Evolutionary conservation across 2,797 vertebrate genomes (phyloP), one percentile per base, ranked within the genome.

Genomic region (Nothura maculosa): DNA sequence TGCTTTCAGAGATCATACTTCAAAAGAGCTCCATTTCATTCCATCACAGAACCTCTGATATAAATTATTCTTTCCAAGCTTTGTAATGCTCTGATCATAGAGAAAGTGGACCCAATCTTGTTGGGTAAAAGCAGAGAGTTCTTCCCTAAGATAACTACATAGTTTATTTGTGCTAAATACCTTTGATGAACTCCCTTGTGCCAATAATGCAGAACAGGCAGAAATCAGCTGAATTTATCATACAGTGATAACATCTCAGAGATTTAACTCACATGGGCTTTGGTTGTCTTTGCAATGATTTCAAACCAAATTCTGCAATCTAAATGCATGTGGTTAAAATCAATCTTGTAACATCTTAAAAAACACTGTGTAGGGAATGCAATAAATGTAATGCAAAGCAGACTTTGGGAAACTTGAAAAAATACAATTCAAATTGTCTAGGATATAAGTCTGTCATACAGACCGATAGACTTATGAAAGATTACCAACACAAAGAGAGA

Each of bases 1-100:
- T 97, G 98, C 98, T 98, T 98, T 98, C 97, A 98, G 98, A 98
- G 97, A 97, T 97, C 97, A 98, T 98, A 98, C 98, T 98, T 98
- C 98, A 98, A 98, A 98, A 98, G 98, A 98, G 97, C 96, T 98
- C 97, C 96, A 98, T 98, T 98, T 98, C 97, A 98, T 98, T 98
- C 97, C 97, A 85, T 98, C 98, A 98, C 97, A 97, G 96, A 97
- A 98, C 93, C 98, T 98, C 98, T 98, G 98, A 98, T 98, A 98
- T 96, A 96, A 98, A 98, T 98, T 98, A 98, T 98, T 97, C 97
- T 97, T 94, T 89, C 86, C 96, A 97, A 93, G 96, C 97, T 97
- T 98, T 98, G 97, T 97, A 96, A 97, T 97, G 94, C 94, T 97
- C 96, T 97, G 97, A 98, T 98, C 97, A 97, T 76, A 98, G 95